Evolutionary conservation across 1,140 invertebrate species (phyloP).

Genomic region (Trichonephila clavipes): DNA sequence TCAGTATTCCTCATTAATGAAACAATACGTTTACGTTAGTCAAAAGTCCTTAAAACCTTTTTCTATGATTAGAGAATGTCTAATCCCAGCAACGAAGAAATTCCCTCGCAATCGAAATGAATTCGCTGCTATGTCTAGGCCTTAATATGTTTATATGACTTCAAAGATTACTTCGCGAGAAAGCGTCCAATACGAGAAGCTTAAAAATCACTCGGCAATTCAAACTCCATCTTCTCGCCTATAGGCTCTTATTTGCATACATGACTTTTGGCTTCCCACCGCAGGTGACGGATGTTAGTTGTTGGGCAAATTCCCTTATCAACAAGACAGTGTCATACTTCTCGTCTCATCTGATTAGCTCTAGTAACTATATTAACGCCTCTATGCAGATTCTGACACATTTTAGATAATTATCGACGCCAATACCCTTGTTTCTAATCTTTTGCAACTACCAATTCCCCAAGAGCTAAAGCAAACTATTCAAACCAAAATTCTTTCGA

Average conservation of each 20-base stretch:
- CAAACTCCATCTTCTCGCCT: not conserved
- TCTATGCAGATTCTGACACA: constrained; percentile 58
- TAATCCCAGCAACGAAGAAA: too few species aligned
- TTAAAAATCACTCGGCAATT: too few species aligned
- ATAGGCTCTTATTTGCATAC: not conserved
- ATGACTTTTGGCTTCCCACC: not conserved
- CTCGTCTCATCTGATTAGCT: constrained; percentile 25
- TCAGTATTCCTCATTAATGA: too few species aligned
- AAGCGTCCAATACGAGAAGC: too few species aligned
- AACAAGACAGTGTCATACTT: constrained; percentile 34
- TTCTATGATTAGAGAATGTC: too few species aligned
- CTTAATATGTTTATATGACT: too few species aligned
- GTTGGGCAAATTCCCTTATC: constrained; percentile 39
- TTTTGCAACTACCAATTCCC: constrained; percentile 47
- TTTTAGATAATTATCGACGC: constrained; percentile 69
- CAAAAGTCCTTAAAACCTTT: too few species aligned
- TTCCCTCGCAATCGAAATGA: too few species aligned
- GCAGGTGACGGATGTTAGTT: constrained; percentile 5
- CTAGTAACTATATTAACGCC: constrained; percentile 47
- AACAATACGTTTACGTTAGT: too few species aligned
- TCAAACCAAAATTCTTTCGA: constrained; percentile 53
- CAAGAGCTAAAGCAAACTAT: constrained; percentile 57
- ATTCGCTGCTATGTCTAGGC: too few species aligned
- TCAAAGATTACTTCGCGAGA: too few species aligned
- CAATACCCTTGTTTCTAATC: constrained; percentile 51